Evolutionary conservation across 2,113 vertebrate species (phyloP).

Genomic region (Lethenteron reissneri): DNA sequence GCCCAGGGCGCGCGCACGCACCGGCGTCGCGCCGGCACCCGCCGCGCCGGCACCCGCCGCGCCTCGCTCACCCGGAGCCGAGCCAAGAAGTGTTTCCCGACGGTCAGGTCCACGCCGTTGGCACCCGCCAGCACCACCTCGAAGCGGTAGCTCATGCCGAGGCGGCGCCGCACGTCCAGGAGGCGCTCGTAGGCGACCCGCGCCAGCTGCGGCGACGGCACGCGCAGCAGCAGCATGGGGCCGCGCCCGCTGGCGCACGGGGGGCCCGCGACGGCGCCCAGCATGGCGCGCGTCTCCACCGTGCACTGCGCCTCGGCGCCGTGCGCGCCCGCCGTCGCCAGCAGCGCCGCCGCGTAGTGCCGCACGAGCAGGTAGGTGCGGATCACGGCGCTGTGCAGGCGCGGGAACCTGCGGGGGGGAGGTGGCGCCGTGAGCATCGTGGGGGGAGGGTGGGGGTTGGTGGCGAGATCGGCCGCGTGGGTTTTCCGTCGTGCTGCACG

Average conservation of each 20-base stretch:
- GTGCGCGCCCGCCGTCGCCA: slow-evolving; percentile 66
- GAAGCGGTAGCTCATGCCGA: slow-evolving; percentile 71
- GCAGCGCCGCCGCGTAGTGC: slow-evolving; percentile 89
- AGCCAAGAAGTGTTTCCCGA: slow-evolving; percentile 42
- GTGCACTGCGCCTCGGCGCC: slow-evolving; percentile 66
- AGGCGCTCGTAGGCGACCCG: slow-evolving; percentile 72
- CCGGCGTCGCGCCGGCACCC: too few relatives aligned
- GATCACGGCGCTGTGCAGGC: slow-evolving; percentile 91
- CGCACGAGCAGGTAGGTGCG: slow-evolving; percentile 95
- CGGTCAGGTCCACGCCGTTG: slow-evolving; percentile 45
- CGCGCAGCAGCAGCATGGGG: slow-evolving; percentile 79
- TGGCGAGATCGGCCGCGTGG: too few relatives aligned
- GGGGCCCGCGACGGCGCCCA: slow-evolving; percentile 70
- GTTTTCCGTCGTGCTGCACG: too few relatives aligned
- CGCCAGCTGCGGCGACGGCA: slow-evolving; percentile 79
- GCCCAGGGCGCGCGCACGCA: too few relatives aligned
- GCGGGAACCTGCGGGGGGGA: slow-evolving; percentile 43
- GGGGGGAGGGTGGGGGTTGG: too few relatives aligned
- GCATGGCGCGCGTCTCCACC: slow-evolving; percentile 69
- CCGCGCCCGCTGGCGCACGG: slow-evolving; percentile 46
- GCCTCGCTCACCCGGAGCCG: slow-evolving; percentile 45
- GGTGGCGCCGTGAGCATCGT: too few relatives aligned
- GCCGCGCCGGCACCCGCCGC: too few relatives aligned
- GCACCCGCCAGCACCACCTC: slow-evolving; percentile 63
- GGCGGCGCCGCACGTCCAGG: slow-evolving; percentile 66